A percentile compares a stretch with the other conserved stretches of the same genome.
These are phyloP conservation scores for Aleiodes sp. DNA, from an alignment of 1,140 invertebrate species.

Conservation along the genomic window DNA sequence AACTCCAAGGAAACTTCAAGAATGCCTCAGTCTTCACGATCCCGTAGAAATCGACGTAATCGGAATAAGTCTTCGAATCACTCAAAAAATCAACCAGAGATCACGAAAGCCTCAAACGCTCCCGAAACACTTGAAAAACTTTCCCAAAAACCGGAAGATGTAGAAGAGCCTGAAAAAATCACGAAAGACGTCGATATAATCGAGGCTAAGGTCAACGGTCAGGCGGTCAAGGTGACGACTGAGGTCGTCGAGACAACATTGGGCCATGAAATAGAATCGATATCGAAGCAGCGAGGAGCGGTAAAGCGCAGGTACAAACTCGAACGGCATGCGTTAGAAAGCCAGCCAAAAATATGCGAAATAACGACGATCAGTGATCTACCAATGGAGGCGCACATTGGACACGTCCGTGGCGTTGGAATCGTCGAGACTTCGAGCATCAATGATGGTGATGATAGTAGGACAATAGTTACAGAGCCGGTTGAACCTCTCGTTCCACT, in stretches of 20 bases:
- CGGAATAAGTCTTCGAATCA: constrained; percentile 31
- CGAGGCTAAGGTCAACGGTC: constrained; percentile 35
- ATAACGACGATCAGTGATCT: constrained; percentile 51
- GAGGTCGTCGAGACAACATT: constrained; percentile 26
- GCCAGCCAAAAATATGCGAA: constrained; percentile 43
- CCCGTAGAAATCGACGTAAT: constrained; percentile 48
- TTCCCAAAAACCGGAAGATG: background rate
- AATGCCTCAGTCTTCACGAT: constrained; percentile 46
- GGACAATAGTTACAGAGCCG: constrained; percentile 49
- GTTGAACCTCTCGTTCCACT: constrained; percentile 45
- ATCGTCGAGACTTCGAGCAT: constrained; percentile 48
- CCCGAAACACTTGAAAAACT: background rate
- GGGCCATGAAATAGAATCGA: constrained; percentile 29
- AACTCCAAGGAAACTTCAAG: too few relatives aligned
- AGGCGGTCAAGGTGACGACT: constrained; percentile 32
- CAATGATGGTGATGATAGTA: background rate
- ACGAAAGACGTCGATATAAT: constrained; percentile 8
- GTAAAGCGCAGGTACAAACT: constrained; percentile 42
- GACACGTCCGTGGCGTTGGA: constrained; percentile 54
- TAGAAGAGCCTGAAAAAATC: background rate
- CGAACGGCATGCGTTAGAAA: constrained; percentile 44
- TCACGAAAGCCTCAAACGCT: background rate
- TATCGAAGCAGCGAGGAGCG: constrained; percentile 10
- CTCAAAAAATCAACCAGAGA: background rate
- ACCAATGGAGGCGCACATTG: constrained; percentile 52